Conservation (phyloP, 1,140 invertebrate species). For the Tachypleus tridentatus region DNA sequence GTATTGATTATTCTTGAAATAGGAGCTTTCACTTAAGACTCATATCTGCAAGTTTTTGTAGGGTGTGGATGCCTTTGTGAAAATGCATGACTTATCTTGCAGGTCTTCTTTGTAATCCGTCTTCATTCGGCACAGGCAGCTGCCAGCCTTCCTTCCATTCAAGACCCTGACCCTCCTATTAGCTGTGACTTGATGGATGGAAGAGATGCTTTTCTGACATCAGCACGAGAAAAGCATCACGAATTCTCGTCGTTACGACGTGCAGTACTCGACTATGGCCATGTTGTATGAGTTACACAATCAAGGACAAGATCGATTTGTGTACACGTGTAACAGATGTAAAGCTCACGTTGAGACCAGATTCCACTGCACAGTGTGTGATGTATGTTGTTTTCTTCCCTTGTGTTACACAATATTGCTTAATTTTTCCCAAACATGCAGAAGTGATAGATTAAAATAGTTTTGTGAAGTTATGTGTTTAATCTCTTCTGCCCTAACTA, state of each 20-base stretch:
- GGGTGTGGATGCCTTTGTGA: too few relatives aligned
- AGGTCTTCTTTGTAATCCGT: slow-evolving; percentile 91
- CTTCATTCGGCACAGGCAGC: slow-evolving; percentile 89
- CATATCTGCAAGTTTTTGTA: too few relatives aligned
- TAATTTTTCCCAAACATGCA: too few relatives aligned
- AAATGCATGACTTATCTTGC: not conserved
- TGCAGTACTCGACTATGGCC: slow-evolving; percentile 91
- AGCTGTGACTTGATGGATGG: slow-evolving; percentile 99
- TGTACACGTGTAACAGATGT: slow-evolving; percentile 98
- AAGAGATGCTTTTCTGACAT: slow-evolving; percentile 92
- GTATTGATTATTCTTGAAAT: too few relatives aligned
- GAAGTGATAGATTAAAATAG: too few relatives aligned
- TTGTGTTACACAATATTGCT: not conserved
- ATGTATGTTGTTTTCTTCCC: slow-evolving; percentile 40
- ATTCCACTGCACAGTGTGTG: slow-evolving; percentile 94
- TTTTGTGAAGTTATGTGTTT: too few relatives aligned
- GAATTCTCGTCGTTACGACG: slow-evolving; percentile 94
- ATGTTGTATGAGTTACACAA: slow-evolving; percentile 98
- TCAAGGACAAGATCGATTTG: slow-evolving; percentile 92
- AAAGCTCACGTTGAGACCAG: slow-evolving; percentile 88
- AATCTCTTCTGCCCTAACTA: not conserved
- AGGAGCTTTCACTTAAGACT: too few relatives aligned
- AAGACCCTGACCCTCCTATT: slow-evolving; percentile 90
- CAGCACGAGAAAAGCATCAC: slow-evolving; percentile 95
- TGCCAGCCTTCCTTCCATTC: slow-evolving; percentile 75